Evolutionary conservation across 2,113 vertebrate species (phyloP).

Genomic region (Pyrgilauda ruficollis): DNA sequence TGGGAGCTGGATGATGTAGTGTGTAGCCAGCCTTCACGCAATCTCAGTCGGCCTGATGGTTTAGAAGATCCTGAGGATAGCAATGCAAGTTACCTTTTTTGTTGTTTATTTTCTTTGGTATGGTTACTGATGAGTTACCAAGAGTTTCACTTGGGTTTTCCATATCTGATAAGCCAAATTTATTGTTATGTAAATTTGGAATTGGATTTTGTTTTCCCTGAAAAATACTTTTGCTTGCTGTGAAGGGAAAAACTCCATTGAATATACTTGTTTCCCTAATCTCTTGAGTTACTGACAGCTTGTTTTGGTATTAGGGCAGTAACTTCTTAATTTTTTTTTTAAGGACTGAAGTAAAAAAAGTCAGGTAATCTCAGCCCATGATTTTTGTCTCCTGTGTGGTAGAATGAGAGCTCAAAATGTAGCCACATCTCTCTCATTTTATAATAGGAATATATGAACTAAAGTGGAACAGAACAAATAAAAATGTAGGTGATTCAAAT

Average conservation of each 20-base stretch:
- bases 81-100: slow-evolving; percentile 64
- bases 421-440: not conserved
- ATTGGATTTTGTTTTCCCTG: not conserved
- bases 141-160: not conserved
- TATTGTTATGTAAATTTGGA: not conserved
- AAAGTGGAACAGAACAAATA: not conserved
- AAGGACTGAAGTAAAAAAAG: not conserved
- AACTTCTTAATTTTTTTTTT: not conserved
- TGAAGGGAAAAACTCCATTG: not conserved
- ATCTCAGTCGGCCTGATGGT: slow-evolving; percentile 90
- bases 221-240: not conserved
- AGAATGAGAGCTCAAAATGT: not conserved
- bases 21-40: slow-evolving; percentile 93
- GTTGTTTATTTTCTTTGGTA: not conserved
- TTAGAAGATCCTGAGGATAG: slow-evolving; percentile 89
- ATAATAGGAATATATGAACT: not conserved
- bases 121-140: not conserved
- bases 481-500: not conserved
- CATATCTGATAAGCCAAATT: not conserved
- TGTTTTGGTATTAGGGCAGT: not conserved
- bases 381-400: not conserved
- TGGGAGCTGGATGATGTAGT: slow-evolving; percentile 91
- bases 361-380: not conserved
- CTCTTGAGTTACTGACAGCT: not conserved
- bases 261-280: not conserved